Conservation (phyloP, 1,140 invertebrate genomes). For the Polyergus mexicanus region DNA sequence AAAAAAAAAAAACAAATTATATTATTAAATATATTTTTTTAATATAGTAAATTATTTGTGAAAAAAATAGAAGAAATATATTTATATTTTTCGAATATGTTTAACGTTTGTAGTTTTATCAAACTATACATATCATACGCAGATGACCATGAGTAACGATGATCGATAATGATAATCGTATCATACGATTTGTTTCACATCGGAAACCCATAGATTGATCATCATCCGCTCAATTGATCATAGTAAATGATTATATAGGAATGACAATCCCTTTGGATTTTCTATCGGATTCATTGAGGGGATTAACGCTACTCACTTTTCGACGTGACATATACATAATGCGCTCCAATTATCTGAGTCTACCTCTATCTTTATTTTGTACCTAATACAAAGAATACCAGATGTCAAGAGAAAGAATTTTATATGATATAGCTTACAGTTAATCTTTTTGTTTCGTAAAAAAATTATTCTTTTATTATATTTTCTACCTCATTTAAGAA, state of each 20-base stretch:
- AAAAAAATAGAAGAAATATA: neutral
- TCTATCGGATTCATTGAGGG: conserved; percentile 24
- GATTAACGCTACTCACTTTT: conserved; percentile 51
- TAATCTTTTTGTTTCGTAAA: neutral
- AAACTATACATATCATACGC: neutral
- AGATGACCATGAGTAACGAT: conserved; percentile 27
- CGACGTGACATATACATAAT: conserved; percentile 1
- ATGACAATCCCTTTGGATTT: conserved; percentile 29
- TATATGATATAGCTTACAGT: neutral
- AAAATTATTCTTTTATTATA: neutral
- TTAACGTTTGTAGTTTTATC: neutral
- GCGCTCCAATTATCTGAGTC: conserved; percentile 25
- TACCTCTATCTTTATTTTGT: conserved; percentile 24
- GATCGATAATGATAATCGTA: conserved; percentile 38
- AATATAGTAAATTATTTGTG: neutral
- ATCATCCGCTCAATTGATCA: conserved; percentile 2
- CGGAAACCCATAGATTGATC: conserved; percentile 4
- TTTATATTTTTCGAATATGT: neutral
- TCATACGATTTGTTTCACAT: conserved; percentile 30
- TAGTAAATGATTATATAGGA: conserved; percentile 32
- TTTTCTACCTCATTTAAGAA: neutral
- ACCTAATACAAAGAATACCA: neutral
- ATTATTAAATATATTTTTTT: neutral
- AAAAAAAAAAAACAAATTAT: too few relatives aligned
- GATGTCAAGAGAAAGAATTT: conserved; percentile 10